phyloP scores from a whole-genome alignment of 2,113 vertebrate species.

The Opisthocomus hoazin region DNA sequence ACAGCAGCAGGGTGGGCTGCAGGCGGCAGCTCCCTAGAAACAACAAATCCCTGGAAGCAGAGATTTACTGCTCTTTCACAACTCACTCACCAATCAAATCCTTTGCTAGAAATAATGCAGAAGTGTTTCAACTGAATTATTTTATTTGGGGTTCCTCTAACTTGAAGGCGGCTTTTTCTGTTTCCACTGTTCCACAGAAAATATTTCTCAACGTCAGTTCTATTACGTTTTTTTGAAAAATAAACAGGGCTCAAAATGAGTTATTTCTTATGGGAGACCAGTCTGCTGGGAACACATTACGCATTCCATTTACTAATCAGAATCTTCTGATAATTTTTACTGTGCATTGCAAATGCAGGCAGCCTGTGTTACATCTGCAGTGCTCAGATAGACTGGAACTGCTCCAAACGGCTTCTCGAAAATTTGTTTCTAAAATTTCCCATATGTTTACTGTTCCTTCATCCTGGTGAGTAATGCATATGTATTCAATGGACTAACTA shows the following conservation, averaged over 20 bases:
- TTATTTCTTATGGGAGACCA: background rate
- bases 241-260: background rate
- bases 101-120: background rate
- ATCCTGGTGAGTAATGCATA: background rate
- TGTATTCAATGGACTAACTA: background rate
- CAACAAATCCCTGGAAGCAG: background rate
- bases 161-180: background rate
- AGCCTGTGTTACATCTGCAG: background rate
- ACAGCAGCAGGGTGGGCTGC: background rate
- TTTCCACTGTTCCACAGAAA: background rate
- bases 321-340: slow-evolving; percentile 35
- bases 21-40: background rate
- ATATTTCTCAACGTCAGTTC: background rate
- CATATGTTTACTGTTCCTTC: background rate
- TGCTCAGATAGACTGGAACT: slow-evolving; percentile 47
- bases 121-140: background rate
- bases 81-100: background rate
- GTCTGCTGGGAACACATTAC: slow-evolving; percentile 16
- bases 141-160: background rate
- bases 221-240: background rate
- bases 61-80: background rate
- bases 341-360: slow-evolving; percentile 21
- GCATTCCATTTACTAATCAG: slow-evolving; percentile 25
- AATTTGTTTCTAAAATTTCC: background rate
- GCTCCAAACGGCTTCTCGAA: slow-evolving; percentile 24